phyloP scores from a whole-genome alignment of 2,888 invertebrate species.

The Philhelius pedissequus region DNA sequence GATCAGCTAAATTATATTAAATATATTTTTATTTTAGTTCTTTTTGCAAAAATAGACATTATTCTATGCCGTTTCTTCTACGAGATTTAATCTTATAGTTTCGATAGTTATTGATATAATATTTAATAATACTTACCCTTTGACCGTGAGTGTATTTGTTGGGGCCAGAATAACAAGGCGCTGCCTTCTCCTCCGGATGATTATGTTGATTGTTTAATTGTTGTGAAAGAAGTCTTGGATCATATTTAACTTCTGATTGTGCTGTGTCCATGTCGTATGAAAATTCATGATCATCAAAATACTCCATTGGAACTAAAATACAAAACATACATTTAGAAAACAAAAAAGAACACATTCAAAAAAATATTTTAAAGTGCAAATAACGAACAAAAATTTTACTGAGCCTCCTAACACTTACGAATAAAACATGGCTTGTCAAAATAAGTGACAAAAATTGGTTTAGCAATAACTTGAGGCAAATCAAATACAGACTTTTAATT shows the following conservation, averaged over 20 bases:
- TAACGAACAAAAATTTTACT: too few species aligned
- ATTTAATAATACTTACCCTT: conserved; percentile 75
- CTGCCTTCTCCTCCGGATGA: conserved; percentile 75
- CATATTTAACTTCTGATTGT: conserved; percentile 78
- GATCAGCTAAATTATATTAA: too few species aligned
- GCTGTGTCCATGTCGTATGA: conserved; percentile 78
- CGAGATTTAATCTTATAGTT: too few species aligned
- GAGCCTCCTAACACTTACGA: too few species aligned
- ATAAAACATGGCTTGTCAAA: too few species aligned
- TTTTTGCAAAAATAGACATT: too few species aligned
- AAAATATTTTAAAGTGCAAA: neutral
- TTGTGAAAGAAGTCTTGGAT: conserved; percentile 76
- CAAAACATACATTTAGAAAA: neutral
- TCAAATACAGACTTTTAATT: too few species aligned
- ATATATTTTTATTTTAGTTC: too few species aligned
- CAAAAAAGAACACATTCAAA: neutral
- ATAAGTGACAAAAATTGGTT: too few species aligned
- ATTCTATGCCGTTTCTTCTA: too few species aligned
- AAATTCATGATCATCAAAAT: conserved; percentile 76
- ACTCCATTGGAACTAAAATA: conserved; percentile 75
- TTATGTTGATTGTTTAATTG: conserved; percentile 74
- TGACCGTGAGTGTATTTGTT: conserved; percentile 78
- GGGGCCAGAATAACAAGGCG: conserved; percentile 76
- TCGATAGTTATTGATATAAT: too few species aligned
- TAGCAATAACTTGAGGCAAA: too few species aligned